Percentiles rank a stretch among this genome's conserved stretches.
These are phyloP conservation scores for Pygmarrhopalites habei DNA, from an alignment of 1,140 invertebrate species.

Conservation along the genomic window DNA sequence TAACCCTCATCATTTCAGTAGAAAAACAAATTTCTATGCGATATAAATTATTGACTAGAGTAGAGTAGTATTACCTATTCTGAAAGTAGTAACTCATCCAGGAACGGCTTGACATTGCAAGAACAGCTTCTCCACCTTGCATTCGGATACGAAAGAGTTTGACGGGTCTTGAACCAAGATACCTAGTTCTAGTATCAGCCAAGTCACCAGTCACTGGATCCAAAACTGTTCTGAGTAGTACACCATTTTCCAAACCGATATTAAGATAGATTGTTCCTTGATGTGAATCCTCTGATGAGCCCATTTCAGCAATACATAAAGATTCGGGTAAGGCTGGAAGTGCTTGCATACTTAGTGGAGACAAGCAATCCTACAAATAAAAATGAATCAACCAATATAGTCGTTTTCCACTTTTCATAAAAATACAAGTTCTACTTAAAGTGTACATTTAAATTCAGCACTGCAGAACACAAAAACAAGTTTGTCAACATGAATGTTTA, in stretches of 20 bases:
- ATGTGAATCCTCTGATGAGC: slow-evolving; percentile 57
- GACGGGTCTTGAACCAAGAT: slow-evolving; percentile 88
- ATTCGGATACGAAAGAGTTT: slow-evolving; percentile 93
- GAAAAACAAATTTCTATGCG: neutral
- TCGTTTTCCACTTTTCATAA: too few relatives aligned
- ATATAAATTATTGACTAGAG: neutral
- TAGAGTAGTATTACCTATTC: slow-evolving; percentile 53
- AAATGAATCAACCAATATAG: slow-evolving; percentile 15
- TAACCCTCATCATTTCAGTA: slow-evolving; percentile 17
- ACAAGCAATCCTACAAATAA: slow-evolving; percentile 65
- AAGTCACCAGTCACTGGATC: slow-evolving; percentile 96
- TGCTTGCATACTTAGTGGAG: slow-evolving; percentile 90
- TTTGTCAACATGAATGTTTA: slow-evolving; percentile 10
- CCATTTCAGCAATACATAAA: slow-evolving; percentile 91
- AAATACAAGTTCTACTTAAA: neutral
- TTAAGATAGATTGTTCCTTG: slow-evolving; percentile 84
- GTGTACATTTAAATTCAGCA: slow-evolving; percentile 10
- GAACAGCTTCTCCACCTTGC: slow-evolving; percentile 87
- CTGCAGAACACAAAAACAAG: slow-evolving; percentile 8
- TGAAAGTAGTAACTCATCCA: slow-evolving; percentile 99
- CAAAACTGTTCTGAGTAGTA: slow-evolving; percentile 85
- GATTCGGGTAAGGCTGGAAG: slow-evolving; percentile 94
- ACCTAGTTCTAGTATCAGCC: slow-evolving; percentile 92
- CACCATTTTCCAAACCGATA: slow-evolving; percentile 96
- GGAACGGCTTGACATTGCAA: slow-evolving; percentile 94